A percentile compares a stretch with the other conserved stretches of the same genome.
Evolutionary conservation across 2,113 vertebrate species (phyloP).

Genomic region (Silurus asotus): DNA sequence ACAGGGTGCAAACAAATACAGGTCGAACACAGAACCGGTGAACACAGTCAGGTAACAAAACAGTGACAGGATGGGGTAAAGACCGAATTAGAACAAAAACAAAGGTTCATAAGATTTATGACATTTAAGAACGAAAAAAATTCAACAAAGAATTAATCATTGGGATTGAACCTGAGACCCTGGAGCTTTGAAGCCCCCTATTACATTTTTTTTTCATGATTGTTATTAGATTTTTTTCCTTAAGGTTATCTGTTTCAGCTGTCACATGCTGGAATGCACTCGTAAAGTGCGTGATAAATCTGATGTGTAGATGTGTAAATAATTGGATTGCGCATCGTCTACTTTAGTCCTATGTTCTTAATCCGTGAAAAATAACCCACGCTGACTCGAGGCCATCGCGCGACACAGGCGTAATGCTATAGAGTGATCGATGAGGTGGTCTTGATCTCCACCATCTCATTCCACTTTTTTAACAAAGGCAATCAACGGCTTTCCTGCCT

Average conservation of each 20-base stretch:
- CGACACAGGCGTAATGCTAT: background rate
- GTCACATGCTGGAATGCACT: background rate
- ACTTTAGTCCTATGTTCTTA: background rate
- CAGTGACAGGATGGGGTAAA: background rate
- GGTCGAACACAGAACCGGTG: background rate
- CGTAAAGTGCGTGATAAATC: constrained; percentile 9
- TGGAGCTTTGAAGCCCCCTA: too few relatives aligned
- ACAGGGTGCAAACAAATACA: background rate
- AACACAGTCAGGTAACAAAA: background rate
- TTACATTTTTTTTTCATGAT: background rate
- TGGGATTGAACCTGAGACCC: background rate
- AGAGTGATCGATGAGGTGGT: constrained; percentile 29
- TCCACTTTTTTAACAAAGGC: constrained; percentile 24
- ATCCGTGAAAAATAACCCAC: background rate
- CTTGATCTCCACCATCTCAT: constrained; percentile 20
- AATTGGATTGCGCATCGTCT: background rate
- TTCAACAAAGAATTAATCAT: background rate
- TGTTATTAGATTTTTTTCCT: background rate
- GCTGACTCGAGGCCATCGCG: background rate
- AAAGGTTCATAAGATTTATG: background rate
- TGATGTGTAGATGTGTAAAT: constrained; percentile 25
- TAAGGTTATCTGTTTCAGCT: constrained; percentile 6
- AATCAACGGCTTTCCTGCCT: background rate
- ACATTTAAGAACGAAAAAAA: background rate
- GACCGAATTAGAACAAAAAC: background rate